Base-by-base conservation (phyloP, 2,888 invertebrate species). In the Heteromurus nitidus region DNA sequence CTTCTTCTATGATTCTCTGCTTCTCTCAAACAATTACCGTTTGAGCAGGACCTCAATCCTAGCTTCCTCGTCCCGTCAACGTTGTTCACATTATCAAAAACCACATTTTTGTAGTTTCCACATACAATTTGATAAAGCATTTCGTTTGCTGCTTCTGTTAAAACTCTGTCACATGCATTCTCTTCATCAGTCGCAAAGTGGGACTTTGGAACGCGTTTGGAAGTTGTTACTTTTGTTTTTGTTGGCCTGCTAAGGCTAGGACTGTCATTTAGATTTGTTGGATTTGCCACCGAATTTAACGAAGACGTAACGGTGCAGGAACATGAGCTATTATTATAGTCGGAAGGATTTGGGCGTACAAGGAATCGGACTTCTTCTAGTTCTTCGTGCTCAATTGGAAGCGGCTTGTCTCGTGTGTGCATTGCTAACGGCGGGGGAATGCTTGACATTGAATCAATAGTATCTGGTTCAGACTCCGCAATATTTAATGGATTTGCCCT, bases 21-120 rank as follows among this genome's bases (percentile, higher is more conserved):
- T 20, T 65, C 76, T 22, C 62, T 22, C 11, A 76, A 68, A 24
- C 76, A 76, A 26, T 62, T 18, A n/a, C 47, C 68, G n/a, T 76
- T 76, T 1, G 76, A 68, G 18, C 76, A 76, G 5, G 42, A 55
- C 16, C 28, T 65, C 11, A 31, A 13, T 3, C 30, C 30, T 0
- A 67, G 1, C n/a, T 55, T 75, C 18, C 44, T 65, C 11, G 68
- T 68, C 1, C 60, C 60, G 28, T 68, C 31, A 31, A 20, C 62
- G 16, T 26, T 24, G 3, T 65, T 26, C 16, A 9, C 36, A 2
- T 76, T 68, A 20, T 76, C 76, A 16, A 68, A 26, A 42, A 76
- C 55, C 76, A 68, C 47, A 20, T 58, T 28, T 7, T 30, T 60
- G 3, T 55, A 24, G 3, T 68, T 76, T 24, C 76, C 76, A 16